Percentiles rank a stretch among this genome's conserved stretches.
These are phyloP conservation scores for Cyprinella venusta DNA, from an alignment of 2,797 vertebrate species.

Conservation along the genomic window DNA sequence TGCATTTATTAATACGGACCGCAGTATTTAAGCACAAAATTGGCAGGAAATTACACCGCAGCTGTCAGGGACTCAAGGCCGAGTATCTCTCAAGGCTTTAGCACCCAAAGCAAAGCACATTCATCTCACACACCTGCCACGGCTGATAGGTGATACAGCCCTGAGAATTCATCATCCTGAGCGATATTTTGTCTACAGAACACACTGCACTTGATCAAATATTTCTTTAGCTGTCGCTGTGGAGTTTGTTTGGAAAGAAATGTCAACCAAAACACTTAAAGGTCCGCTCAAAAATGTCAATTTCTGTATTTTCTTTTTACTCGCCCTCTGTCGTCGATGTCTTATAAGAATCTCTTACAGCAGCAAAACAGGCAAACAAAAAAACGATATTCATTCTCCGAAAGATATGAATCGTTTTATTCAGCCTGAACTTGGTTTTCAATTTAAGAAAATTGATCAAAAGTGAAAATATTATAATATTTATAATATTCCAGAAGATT, in stretches of 20 bases:
- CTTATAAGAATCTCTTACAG: not conserved
- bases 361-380: not conserved
- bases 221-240: slow-evolving; percentile 56
- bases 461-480: too few relatives aligned
- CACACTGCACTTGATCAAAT: slow-evolving; percentile 52
- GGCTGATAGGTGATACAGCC: slow-evolving; percentile 58
- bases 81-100: slow-evolving; percentile 59
- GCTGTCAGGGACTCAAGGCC: slow-evolving; percentile 58
- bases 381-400: not conserved
- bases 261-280: not conserved
- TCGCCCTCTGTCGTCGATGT: not conserved
- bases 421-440: not conserved
- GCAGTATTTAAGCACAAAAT: slow-evolving; percentile 62
- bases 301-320: not conserved
- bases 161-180: slow-evolving; percentile 57
- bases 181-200: slow-evolving; percentile 49
- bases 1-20: slow-evolving; percentile 58
- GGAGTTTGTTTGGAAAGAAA: slow-evolving; percentile 11
- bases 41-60: slow-evolving; percentile 56
- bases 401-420: not conserved
- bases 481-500: too few relatives aligned
- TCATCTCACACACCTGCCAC: slow-evolving; percentile 62
- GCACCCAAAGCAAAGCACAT: slow-evolving; percentile 58
- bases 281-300: not conserved
- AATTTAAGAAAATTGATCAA: not conserved